These are phyloP conservation scores for Hemibagrus guttatus DNA, from an alignment of 2,797 vertebrate species.

Conservation along the genomic window DNA sequence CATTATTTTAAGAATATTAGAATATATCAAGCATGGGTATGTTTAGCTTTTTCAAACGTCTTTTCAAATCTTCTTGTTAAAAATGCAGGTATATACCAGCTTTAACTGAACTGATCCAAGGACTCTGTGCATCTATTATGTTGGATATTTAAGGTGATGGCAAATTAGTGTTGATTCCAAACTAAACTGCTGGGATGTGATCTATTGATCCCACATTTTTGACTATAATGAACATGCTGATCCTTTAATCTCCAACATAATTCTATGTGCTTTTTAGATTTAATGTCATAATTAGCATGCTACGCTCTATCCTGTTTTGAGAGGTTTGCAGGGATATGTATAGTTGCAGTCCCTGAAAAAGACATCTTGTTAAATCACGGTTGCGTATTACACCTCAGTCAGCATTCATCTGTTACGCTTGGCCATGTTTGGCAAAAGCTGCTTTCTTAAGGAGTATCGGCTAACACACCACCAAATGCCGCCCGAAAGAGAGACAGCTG, in stretches of 20 bases:
- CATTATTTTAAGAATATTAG: not conserved
- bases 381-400: slow-evolving; percentile 66
- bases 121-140: slow-evolving; percentile 56
- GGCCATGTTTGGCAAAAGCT: slow-evolving; percentile 67
- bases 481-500: slow-evolving; percentile 47
- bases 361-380: slow-evolving; percentile 9
- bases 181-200: slow-evolving; percentile 30
- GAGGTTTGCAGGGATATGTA: not conserved
- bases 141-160: slow-evolving; percentile 68
- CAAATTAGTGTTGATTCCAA: slow-evolving; percentile 54
- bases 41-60: not conserved
- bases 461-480: slow-evolving; percentile 60
- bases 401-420: slow-evolving; percentile 67
- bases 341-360: slow-evolving; percentile 14
- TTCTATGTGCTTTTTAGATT: not conserved
- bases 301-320: not conserved
- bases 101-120: not conserved
- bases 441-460: slow-evolving; percentile 64
- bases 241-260: not conserved
- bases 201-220: not conserved
- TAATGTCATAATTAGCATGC: not conserved
- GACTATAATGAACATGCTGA: not conserved
- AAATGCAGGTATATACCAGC: not conserved
- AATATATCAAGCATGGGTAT: not conserved
- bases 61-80: not conserved